A percentile compares a stretch with the other conserved stretches of the same genome.
Evolutionary conservation across 2,888 invertebrate genomes (phyloP).

Genomic region (Tenthredo notha): DNA sequence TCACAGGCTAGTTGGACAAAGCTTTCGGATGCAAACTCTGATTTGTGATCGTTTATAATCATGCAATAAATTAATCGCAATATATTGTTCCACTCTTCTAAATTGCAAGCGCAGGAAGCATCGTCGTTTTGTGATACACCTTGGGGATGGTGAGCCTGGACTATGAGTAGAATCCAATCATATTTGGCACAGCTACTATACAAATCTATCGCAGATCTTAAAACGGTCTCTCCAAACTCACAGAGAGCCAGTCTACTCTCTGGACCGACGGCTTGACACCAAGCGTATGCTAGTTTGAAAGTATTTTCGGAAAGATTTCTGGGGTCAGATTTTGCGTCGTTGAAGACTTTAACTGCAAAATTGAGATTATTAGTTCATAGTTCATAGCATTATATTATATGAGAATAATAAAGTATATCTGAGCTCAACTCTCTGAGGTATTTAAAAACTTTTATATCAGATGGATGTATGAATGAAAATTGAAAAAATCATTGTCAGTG

Average conservation of each 20-base stretch:
- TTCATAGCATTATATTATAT: neutral
- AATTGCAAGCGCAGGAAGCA: slow-evolving; percentile 75
- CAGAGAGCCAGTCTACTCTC: slow-evolving; percentile 80
- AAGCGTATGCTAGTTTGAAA: slow-evolving; percentile 65
- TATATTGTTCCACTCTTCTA: slow-evolving; percentile 77
- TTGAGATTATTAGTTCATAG: neutral
- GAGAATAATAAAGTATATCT: neutral
- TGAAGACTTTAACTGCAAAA: slow-evolving; percentile 62
- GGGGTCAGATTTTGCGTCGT: slow-evolving; percentile 58
- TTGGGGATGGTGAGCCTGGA: slow-evolving; percentile 80
- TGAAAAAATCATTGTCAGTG: neutral
- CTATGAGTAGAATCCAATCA: slow-evolving; percentile 79
- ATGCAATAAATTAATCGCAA: slow-evolving; percentile 75
- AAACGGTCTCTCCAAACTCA: slow-evolving; percentile 79
- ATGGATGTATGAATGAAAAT: no score
- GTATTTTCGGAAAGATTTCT: slow-evolving; percentile 61
- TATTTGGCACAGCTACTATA: slow-evolving; percentile 74
- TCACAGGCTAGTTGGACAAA: slow-evolving; percentile 70
- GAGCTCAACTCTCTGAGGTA: neutral
- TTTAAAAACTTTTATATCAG: no score
- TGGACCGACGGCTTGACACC: slow-evolving; percentile 78
- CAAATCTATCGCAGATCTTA: slow-evolving; percentile 78
- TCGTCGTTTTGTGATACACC: slow-evolving; percentile 73
- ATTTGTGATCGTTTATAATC: slow-evolving; percentile 71
- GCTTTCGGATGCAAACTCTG: slow-evolving; percentile 61